Base-by-base conservation (phyloP, 2,797 vertebrate genomes). In the Parauchenoglanis punctatus region DNA sequence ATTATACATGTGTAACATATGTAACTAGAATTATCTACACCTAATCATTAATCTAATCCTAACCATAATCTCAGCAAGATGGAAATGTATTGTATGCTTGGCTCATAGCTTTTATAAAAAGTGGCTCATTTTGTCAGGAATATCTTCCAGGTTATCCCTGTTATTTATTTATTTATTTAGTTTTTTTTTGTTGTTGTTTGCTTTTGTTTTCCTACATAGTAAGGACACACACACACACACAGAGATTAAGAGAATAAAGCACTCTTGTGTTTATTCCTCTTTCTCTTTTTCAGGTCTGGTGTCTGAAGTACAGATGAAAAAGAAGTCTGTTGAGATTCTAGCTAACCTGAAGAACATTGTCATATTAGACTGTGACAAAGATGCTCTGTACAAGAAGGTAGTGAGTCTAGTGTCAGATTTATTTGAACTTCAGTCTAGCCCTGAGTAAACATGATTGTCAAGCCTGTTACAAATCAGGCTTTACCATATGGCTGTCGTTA, bases 341-440 rank as follows among this genome's bases (percentile, higher is more conserved):
- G 97, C 97, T 92, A 97, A 99, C 78, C 93, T 99, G 83, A 99
- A 96, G 92, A 99, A 97, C 92, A 99, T 99, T 77, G 92, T 97
- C 88, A 95, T 99, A 92, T 85, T 99, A 67, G 97, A 99, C 95
- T 98, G 97, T 90, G 96, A 98, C 91, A 93, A 95, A 92, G 95
- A 93, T 40, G 97, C 97, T 8, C 54, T 97, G 4, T 99, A 99
- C 93, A 97, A 98, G 93, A 97, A 99, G 97, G 99, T 99, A 88
- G 0, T 54, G 31, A 54, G 23, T 70, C 11, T 44, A 28, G 23
- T 17, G 8, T 28, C 8, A 12, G 11, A 31, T 44, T 13, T n/a
- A 15, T 65, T 25, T 1, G 35, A n/a, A 58, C 8, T 18, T 23
- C 8, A 35, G 17, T 31, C 7, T 40, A 8, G 31, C 6, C 49